Evolutionary conservation across 2,888 invertebrate species (phyloP).

Genomic region (Subacronicta megacephala): DNA sequence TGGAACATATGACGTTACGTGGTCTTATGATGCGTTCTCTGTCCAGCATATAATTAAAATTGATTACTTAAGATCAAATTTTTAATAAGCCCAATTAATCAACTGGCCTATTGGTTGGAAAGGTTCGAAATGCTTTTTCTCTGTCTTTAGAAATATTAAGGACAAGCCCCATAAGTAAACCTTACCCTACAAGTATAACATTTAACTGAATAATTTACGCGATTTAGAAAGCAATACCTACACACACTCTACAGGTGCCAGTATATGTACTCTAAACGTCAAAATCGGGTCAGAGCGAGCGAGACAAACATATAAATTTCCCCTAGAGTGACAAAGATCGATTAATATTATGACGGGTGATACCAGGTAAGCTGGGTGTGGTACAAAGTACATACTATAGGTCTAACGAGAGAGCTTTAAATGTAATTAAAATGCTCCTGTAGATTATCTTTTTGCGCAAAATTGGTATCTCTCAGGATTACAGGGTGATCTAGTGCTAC

Average conservation of each 20-base stretch:
- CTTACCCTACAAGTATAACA: too few relatives aligned
- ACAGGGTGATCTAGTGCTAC: constrained; percentile 34
- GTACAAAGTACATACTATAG: constrained; percentile 65
- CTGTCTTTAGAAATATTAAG: too few relatives aligned
- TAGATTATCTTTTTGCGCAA: constrained; percentile 44
- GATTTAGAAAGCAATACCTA: constrained; percentile 34
- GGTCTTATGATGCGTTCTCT: too few relatives aligned
- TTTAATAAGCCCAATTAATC: too few relatives aligned
- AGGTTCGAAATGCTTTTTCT: too few relatives aligned
- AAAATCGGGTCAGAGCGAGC: constrained; percentile 31
- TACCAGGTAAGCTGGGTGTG: constrained; percentile 62
- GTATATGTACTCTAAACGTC: constrained; percentile 28
- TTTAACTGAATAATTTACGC: constrained; percentile 29
- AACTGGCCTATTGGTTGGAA: too few relatives aligned
- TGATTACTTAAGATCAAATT: too few relatives aligned
- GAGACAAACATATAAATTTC: constrained; percentile 29
- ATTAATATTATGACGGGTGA: constrained; percentile 44
- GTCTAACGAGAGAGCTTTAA: constrained; percentile 54
- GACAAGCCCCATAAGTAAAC: too few relatives aligned
- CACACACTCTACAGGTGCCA: constrained; percentile 46
- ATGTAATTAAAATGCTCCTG: constrained; percentile 57
- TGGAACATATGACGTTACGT: too few relatives aligned
- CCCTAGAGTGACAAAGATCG: constrained; percentile 23
- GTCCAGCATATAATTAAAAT: too few relatives aligned
- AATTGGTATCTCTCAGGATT: constrained; percentile 48